A percentile compares a stretch with the other conserved stretches of the same genome.
Evolutionary conservation across 1,140 invertebrate genomes (phyloP).

Genomic region (Atta texana): DNA sequence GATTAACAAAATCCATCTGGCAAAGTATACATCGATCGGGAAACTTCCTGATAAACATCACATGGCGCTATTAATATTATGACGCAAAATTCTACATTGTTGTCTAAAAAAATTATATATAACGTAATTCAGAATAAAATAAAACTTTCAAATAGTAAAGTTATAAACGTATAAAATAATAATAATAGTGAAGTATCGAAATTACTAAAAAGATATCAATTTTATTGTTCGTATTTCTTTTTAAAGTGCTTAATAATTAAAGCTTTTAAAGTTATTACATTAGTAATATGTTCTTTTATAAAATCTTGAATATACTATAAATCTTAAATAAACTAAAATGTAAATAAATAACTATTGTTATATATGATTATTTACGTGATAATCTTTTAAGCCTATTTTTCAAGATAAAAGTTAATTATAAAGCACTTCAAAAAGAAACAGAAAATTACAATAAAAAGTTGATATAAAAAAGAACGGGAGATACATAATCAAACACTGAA

Average conservation of each 20-base stretch:
- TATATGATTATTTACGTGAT: background rate
- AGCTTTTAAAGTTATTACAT: background rate
- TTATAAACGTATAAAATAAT: background rate
- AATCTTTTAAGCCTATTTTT: background rate
- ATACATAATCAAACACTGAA: background rate
- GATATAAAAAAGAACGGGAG: background rate
- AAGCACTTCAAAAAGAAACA: conserved; percentile 4
- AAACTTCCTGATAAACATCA: background rate
- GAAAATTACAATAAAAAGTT: background rate
- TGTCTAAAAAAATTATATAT: conserved; percentile 15
- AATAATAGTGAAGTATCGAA: too few relatives aligned
- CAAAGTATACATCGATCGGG: background rate
- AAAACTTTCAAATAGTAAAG: conserved; percentile 12
- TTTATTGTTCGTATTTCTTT: background rate
- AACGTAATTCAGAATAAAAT: conserved; percentile 7
- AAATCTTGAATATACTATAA: too few relatives aligned
- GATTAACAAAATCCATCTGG: conserved; percentile 22
- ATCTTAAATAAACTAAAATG: too few relatives aligned
- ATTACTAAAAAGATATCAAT: too few relatives aligned
- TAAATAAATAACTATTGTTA: background rate
- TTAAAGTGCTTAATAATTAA: background rate
- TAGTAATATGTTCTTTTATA: background rate
- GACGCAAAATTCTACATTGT: background rate
- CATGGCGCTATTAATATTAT: conserved; percentile 12
- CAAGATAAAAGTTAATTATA: background rate